These are phyloP conservation scores for Dreissena rostriformis DNA, from an alignment of 1,140 invertebrate species.

Conservation along the genomic window DNA sequence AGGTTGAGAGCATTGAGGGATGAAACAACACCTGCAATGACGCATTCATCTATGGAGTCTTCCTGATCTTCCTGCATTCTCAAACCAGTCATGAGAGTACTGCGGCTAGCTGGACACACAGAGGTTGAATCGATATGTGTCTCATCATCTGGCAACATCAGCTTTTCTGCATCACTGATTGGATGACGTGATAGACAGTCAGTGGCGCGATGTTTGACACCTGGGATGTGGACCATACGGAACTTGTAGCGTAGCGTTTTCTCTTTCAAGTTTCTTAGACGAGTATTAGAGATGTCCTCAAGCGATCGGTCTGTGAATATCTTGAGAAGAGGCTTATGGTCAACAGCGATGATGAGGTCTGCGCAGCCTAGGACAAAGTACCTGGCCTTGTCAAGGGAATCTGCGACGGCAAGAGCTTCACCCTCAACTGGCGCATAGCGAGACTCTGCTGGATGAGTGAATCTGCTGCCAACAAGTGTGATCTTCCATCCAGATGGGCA, in stretches of 20 bases:
- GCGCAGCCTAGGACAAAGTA: slow-evolving; percentile 62
- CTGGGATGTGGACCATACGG: slow-evolving; percentile 56
- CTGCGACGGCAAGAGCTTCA: slow-evolving; percentile 64
- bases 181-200: slow-evolving; percentile 53
- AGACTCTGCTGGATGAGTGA: not conserved
- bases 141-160: slow-evolving; percentile 46
- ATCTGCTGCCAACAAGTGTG: slow-evolving; percentile 5
- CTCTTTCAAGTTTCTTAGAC: slow-evolving; percentile 61
- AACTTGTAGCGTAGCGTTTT: slow-evolving; percentile 58
- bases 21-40: not conserved
- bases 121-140: not conserved
- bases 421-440: slow-evolving; percentile 58
- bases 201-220: slow-evolving; percentile 43
- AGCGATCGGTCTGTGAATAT: slow-evolving; percentile 55
- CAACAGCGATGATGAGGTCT: slow-evolving; percentile 59
- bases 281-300: slow-evolving; percentile 54
- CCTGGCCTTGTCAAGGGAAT: slow-evolving; percentile 61
- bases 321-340: slow-evolving; percentile 62
- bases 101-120: not conserved
- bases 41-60: not conserved
- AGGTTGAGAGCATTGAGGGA: not conserved
- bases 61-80: not conserved
- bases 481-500: slow-evolving; percentile 7
- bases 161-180: slow-evolving; percentile 4
- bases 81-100: not conserved